Base-by-base conservation (phyloP, 1,140 invertebrate genomes). In the Pinna nobilis region DNA sequence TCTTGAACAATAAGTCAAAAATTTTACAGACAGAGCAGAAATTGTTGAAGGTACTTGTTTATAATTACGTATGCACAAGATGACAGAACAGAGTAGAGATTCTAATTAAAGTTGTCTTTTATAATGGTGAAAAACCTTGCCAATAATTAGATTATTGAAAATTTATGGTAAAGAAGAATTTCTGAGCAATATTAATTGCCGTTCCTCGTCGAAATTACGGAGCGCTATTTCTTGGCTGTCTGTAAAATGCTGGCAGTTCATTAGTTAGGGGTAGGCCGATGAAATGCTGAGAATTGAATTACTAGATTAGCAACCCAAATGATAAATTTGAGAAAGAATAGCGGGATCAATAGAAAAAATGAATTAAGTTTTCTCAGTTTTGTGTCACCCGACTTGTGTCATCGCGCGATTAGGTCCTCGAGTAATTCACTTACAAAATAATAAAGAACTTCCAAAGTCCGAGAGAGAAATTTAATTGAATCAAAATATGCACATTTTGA, bases 211-310 rank as follows among this genome's bases (percentile, higher is more conserved):
- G 9, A 44, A 44, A 44, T 44, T 44, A 44, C 9, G 15, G 44
- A 64, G 44, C 50, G 44, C 47, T 64, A 64, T 41, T 64, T 64
- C 44, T 64, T 64, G 35, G 41, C 50, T 64, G 61, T 64, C 50
- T 50, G 39, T 23, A 33, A 44, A 49, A 59, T 57, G 49, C 59
- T 70, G 68, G 33, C 41, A 70, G 39, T 61, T 70, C 68, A 70
- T 70, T 70, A 70, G 37, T 35, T 35, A 23, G 25, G 20, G 30
- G 32, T 35, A 23, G n/a, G 33, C 23, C 57, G 39, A 61, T 61
- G 39, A 63, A 70, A 61, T 70, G 68, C 63, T n/a, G 39, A 70
- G 30, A 70, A 70, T 70, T 70, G 63, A 59, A 70, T 70, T 70
- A 70, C 37, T 63, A 51, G 55, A 44, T 44, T 44, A 44, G 39